Evolutionary conservation across 2,113 vertebrate genomes (phyloP), one percentile per base, ranked within the genome.

Genomic region (Lathamus discolor): DNA sequence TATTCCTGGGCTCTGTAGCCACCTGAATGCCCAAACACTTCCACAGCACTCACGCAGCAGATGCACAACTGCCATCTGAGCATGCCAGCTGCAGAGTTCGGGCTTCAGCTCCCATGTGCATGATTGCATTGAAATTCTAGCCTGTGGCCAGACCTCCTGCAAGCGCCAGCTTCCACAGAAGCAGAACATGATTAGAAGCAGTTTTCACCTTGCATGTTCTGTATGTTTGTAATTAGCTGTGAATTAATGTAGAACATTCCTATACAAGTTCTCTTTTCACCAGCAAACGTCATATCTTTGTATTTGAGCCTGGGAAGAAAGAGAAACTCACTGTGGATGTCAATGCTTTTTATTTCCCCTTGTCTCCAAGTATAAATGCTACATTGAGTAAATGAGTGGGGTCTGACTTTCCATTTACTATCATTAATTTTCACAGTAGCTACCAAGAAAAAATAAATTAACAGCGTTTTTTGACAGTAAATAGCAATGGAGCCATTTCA

Each of bases 141-240:
- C 57, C 79, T 9, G 0, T 12, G 6, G 5, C 25, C 69, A 84
- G 69, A 35, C 28, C 9, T 10, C 63, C 87, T 57, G 39, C 67
- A 57, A 83, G 17, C 14, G 0, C 43, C 7, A 8, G 33, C 48
- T 74, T 64, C 2, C 0, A 2, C 92, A 92, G 91, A 83, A 82
- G 54, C 67, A 77, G 74, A 82, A 74, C 63, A 9, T 31, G 91
- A 82, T 78, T 81, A 92, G 83, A 37, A 78, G 68, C 72, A 86
- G 46, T 95, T 95, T 90, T 86, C 93, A 94, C 76, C 85, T 88
- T 81, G 46, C 11, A 2, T 13, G 35, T 82, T 81, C 76, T 83
- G n/a, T 68, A 20, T 64, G 62, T 78, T 92, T 92, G 92, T 51
- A 86, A 91, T 96, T 92, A 92, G 75, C 51, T 39, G 54, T 39